phyloP scores from a whole-genome alignment of 2,113 vertebrate genomes.

The Oryzias woworae region DNA sequence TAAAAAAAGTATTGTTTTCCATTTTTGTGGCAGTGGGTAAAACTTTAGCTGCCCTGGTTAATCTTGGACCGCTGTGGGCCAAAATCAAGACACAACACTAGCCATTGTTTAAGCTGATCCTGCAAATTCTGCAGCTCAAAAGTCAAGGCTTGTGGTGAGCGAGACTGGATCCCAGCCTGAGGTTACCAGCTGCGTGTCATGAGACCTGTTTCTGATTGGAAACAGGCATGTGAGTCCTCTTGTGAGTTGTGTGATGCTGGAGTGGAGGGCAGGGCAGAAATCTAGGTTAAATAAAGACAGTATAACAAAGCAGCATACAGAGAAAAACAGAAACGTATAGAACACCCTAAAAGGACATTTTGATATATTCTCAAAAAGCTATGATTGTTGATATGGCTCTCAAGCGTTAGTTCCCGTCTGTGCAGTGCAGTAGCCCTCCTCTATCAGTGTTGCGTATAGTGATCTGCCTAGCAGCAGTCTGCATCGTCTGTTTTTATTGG shows the following conservation, averaged over 20 bases:
- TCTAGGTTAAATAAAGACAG: not conserved
- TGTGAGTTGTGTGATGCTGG: constrained; percentile 55
- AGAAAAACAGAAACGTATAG: not conserved
- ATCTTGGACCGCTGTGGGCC: no score
- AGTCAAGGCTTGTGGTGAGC: constrained; percentile 2
- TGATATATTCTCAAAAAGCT: not conserved
- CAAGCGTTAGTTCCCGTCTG: constrained; percentile 5
- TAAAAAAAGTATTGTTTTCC: no score
- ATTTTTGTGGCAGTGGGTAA: no score
- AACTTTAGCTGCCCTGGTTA: no score
- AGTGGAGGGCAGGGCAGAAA: not conserved
- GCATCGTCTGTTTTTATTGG: constrained; percentile 48
- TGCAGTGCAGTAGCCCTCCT: constrained; percentile 12
- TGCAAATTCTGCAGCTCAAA: not conserved
- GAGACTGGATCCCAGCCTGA: constrained; percentile 9
- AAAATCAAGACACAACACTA: no score
- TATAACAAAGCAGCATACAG: not conserved
- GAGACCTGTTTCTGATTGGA: constrained; percentile 51
- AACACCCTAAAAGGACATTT: constrained; percentile 2
- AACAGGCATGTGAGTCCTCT: constrained; percentile 62
- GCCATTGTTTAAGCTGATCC: no score
- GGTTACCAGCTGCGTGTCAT: constrained; percentile 68
- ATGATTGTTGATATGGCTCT: constrained; percentile 8
- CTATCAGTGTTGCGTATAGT: constrained; percentile 6
- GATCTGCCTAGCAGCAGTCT: constrained; percentile 70